These are phyloP conservation scores for Drosophila mercatorum DNA, from an alignment of 2,888 invertebrate species.

Conservation along the genomic window DNA sequence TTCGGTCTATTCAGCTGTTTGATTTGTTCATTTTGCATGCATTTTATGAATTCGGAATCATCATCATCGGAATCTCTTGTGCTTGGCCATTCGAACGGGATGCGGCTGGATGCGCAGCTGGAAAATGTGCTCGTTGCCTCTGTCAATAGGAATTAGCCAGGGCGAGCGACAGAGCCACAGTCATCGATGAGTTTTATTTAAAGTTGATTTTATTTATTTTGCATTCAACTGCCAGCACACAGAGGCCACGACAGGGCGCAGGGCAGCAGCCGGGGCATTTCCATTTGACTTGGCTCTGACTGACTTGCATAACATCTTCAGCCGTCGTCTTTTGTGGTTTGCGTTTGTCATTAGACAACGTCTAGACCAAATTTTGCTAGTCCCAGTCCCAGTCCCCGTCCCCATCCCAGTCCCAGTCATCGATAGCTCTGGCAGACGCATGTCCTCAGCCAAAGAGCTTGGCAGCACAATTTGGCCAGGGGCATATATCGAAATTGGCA, in stretches of 20 bases:
- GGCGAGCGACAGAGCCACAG: conserved; percentile 10
- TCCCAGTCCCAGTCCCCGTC: neutral
- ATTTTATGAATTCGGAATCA: conserved; percentile 65
- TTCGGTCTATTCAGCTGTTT: conserved; percentile 66
- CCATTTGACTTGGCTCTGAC: conserved; percentile 76
- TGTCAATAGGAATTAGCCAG: conserved; percentile 65
- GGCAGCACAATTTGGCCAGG: conserved; percentile 58
- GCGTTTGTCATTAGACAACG: conserved; percentile 75
- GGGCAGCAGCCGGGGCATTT: conserved; percentile 37
- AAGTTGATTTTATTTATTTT: conserved; percentile 72
- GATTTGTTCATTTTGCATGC: conserved; percentile 62
- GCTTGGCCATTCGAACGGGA: conserved; percentile 27
- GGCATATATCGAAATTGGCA: conserved; percentile 67
- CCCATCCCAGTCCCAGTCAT: conserved; percentile 42
- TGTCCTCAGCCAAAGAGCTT: conserved; percentile 41
- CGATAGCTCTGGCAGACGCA: conserved; percentile 53
- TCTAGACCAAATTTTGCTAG: conserved; percentile 64
- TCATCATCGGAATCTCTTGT: conserved; percentile 22
- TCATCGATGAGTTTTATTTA: conserved; percentile 66
- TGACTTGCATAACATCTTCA: conserved; percentile 67
- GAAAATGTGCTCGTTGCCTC: conserved; percentile 32
- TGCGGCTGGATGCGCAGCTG: conserved; percentile 48
- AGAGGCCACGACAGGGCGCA: conserved; percentile 18
- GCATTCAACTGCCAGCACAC: conserved; percentile 40
- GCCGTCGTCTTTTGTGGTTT: conserved; percentile 69